phyloP scores from a whole-genome alignment of 2,888 invertebrate genomes.

The Galeruca laticollis region DNA sequence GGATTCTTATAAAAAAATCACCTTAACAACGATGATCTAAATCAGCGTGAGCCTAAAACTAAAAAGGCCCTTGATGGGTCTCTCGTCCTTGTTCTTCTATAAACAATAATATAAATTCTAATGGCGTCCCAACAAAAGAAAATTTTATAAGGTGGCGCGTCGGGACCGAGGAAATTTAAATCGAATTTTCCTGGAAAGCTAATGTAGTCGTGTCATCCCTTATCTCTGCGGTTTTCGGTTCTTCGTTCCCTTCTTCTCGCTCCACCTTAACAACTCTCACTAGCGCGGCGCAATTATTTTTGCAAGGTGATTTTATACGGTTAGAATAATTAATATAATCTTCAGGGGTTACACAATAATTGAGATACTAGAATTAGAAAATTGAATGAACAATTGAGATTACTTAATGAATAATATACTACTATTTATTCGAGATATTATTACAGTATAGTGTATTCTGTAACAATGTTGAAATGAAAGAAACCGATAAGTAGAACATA shows the following conservation, averaged over 20 bases:
- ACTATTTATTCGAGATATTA: neutral
- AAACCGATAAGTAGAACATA: too few species aligned
- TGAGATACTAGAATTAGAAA: neutral
- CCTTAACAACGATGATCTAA: slow-evolving; percentile 8
- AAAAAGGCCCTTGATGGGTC: slow-evolving; percentile 7
- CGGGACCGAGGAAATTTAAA: slow-evolving; percentile 55
- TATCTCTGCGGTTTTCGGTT: slow-evolving; percentile 58
- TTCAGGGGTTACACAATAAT: neutral
- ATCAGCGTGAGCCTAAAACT: slow-evolving; percentile 8
- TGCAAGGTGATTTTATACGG: neutral
- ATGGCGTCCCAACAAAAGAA: slow-evolving; percentile 46
- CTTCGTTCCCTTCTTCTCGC: slow-evolving; percentile 39
- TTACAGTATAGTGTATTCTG: too few species aligned
- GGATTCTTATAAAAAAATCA: neutral
- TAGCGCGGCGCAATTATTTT: slow-evolving; percentile 10
- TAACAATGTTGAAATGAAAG: too few species aligned
- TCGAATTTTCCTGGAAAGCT: slow-evolving; percentile 54
- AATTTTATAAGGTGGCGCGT: slow-evolving; percentile 45
- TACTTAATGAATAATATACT: neutral
- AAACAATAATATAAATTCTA: slow-evolving; percentile 50
- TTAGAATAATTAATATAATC: neutral
- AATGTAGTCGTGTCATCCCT: slow-evolving; percentile 60
- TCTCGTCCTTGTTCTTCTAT: slow-evolving; percentile 21
- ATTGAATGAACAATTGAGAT: neutral
- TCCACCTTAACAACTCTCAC: neutral